These are phyloP conservation scores for Graptemys geographica DNA, from an alignment of 2,797 vertebrate species.

Conservation along the genomic window DNA sequence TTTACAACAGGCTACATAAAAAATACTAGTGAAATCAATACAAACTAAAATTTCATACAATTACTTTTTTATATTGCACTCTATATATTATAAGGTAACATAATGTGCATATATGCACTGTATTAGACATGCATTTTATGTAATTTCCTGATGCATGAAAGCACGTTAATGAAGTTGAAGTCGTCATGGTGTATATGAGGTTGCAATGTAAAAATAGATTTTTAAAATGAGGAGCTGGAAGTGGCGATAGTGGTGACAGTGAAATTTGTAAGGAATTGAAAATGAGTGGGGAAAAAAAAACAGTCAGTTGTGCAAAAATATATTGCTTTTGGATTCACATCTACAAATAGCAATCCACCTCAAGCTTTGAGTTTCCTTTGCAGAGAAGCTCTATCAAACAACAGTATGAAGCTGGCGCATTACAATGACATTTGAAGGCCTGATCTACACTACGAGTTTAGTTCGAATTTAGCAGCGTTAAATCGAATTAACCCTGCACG, in stretches of 20 bases:
- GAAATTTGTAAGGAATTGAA: not conserved
- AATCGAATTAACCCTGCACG: too few species aligned
- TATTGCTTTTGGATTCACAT: not conserved
- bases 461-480: too few species aligned
- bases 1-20: not conserved
- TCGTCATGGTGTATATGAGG: not conserved
- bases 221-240: not conserved
- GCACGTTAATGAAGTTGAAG: not conserved
- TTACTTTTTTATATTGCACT: not conserved
- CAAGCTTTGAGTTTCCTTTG: not conserved
- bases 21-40: not conserved
- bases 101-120: not conserved
- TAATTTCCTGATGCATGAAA: not conserved
- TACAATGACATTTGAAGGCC: not conserved
- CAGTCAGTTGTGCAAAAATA: not conserved
- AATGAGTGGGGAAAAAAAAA: not conserved
- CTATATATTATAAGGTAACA: not conserved
- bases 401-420: not conserved
- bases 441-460: too few species aligned
- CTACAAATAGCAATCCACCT: not conserved
- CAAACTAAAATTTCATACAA: not conserved
- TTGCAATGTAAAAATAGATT: not conserved
- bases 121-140: not conserved
- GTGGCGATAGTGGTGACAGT: not conserved
- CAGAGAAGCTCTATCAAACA: not conserved